Percentiles rank a stretch among this genome's conserved stretches.
These are phyloP conservation scores for Campylomormyrus numenius DNA, from an alignment of 2,113 vertebrate species.

Conservation along the genomic window DNA sequence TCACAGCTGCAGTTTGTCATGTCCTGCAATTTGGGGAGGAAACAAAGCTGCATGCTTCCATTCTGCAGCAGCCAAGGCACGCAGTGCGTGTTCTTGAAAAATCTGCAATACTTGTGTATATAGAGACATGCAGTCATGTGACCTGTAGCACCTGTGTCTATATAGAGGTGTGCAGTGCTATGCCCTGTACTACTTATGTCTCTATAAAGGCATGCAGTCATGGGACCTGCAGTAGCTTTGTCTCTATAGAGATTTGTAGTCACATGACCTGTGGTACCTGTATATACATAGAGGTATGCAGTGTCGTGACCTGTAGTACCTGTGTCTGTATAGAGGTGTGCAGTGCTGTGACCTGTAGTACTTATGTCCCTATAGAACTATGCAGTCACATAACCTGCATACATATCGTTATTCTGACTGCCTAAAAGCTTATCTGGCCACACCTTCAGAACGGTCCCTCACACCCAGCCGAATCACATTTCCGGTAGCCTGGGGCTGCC, in stretches of 20 bases:
- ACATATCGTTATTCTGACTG: background rate
- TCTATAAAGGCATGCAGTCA: background rate
- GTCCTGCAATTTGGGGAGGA: background rate
- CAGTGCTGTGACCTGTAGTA: background rate
- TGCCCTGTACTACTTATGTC: background rate
- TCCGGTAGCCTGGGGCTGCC: background rate
- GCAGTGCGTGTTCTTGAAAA: background rate
- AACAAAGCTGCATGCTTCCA: background rate
- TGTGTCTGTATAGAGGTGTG: background rate
- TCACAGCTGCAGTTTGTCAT: constrained; percentile 8
- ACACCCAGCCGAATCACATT: background rate
- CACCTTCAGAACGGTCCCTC: background rate
- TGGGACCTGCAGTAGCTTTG: background rate
- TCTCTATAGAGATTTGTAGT: background rate
- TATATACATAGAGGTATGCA: too few relatives aligned
- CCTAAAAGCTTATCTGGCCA: background rate
- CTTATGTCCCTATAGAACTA: too few relatives aligned
- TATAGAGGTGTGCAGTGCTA: background rate
- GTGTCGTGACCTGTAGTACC: too few relatives aligned
- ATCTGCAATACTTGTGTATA: background rate
- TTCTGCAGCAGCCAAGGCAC: background rate
- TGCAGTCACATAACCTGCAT: background rate
- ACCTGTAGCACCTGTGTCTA: background rate
- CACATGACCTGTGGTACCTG: too few relatives aligned
- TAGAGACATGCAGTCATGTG: background rate